Evolutionary conservation across 1,140 invertebrate species (phyloP), one percentile per base, ranked within the genome.

Genomic region (Luehdorfia chinensis): DNA sequence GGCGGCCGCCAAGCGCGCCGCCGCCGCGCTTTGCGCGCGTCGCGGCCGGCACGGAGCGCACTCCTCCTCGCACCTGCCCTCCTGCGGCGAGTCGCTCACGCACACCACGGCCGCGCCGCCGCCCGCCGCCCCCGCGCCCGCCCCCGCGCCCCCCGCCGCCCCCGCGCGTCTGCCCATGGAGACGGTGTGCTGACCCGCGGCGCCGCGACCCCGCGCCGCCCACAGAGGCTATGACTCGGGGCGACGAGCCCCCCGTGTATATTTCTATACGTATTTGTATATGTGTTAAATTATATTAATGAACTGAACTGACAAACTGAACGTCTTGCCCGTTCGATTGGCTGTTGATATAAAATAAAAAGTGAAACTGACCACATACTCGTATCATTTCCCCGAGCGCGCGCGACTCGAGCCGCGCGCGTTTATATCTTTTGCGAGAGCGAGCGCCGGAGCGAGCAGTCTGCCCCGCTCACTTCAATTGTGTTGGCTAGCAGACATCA

Each of bases 1-100:
- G 79, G 67, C 72, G 37, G 74, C 77, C 30, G 52, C 71, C 14
- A 70, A 73, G 70, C 64, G 65, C 21, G 63, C 61, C 23, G 67
- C 64, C 88, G 90, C 87, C 89, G 90, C 87, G 88, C 89, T 84
- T 88, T 89, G 76, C 84, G 63, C 63, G 59, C 63, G 87, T 72
- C 56, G 89, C 79, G 57, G 84, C 66, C 85, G 89, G 50, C 43
- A 87, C 88, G 1, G 87, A 88, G 90, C 90, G 64, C 92, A 91
- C 48, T 92, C 90, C 50, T 94, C 93, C 16, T 92, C 94, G 75
- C 93, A 93, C 12, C 87, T 93, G 76, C 93, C 93, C 13, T 94
- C 93, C 16, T 90, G 93, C 84, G 92, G 92, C 15, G 93, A 93
- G 65, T 92, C 91, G 25, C 88, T 92, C 30, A 93, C 92, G 36